Evolutionary conservation across 2,888 invertebrate genomes (phyloP).

Genomic region (Leucania comma): DNA sequence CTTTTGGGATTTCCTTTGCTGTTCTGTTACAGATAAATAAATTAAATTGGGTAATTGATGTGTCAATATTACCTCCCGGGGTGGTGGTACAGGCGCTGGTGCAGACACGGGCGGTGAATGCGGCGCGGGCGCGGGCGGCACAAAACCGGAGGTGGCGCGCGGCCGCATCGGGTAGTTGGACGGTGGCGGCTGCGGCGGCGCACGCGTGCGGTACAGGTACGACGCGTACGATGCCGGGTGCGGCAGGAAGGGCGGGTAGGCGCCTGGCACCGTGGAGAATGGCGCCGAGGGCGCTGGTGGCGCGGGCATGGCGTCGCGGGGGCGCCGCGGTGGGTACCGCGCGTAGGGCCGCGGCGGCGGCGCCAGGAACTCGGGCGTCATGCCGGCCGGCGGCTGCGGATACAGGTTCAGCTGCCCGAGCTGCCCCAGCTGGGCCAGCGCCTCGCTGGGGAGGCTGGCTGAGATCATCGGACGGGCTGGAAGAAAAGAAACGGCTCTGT

Average conservation of each 20-base stretch:
- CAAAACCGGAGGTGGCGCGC: conserved; percentile 85
- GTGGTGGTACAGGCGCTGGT: conserved; percentile 80
- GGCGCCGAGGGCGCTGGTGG: conserved; percentile 78
- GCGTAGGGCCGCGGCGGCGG: conserved; percentile 92
- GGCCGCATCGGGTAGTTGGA: conserved; percentile 81
- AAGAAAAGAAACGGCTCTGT: conserved; percentile 54
- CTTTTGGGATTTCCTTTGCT: neutral
- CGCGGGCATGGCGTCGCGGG: conserved; percentile 80
- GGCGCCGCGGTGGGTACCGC: conserved; percentile 86
- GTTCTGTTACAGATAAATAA: neutral
- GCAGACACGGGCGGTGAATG: conserved; percentile 82
- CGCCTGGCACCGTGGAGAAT: conserved; percentile 78
- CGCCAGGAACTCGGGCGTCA: conserved; percentile 92
- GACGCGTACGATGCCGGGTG: conserved; percentile 84
- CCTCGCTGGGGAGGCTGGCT: conserved; percentile 92
- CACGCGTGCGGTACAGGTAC: conserved; percentile 85
- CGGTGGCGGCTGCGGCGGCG: conserved; percentile 79
- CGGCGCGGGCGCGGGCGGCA: conserved; percentile 85
- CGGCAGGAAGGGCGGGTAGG: conserved; percentile 86
- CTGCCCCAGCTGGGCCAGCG: conserved; percentile 90
- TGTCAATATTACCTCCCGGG: conserved; percentile 79
- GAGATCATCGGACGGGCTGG: conserved; percentile 93
- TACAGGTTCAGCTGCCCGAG: conserved; percentile 91
- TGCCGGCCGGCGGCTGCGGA: conserved; percentile 87
- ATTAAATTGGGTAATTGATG: neutral